phyloP scores from a whole-genome alignment of 64 coral and sea anemone genomes.

The Pocillopora verrucosa region DNA sequence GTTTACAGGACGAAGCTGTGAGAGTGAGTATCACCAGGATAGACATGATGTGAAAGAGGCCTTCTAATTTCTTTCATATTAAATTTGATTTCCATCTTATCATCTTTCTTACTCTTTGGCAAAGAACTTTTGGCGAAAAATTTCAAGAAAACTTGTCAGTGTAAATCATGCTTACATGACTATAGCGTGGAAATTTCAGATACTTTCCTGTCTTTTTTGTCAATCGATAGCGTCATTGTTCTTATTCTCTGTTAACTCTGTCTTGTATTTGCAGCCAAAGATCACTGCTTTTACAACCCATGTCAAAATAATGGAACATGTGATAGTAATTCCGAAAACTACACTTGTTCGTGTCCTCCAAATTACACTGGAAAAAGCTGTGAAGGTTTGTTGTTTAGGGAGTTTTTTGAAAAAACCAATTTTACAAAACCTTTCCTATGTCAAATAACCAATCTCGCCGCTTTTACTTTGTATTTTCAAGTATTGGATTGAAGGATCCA shows the following conservation, averaged over 20 bases:
- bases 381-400: background rate
- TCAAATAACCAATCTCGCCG: background rate
- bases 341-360: background rate
- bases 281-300: background rate
- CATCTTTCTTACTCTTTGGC: too few relatives aligned
- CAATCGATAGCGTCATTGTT: too few relatives aligned
- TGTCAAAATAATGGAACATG: conserved; percentile 16
- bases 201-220: too few relatives aligned
- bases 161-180: too few relatives aligned
- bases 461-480: background rate
- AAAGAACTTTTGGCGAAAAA: too few relatives aligned
- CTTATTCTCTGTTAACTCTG: background rate
- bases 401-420: background rate
- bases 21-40: background rate
- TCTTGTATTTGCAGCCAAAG: background rate
- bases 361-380: background rate
- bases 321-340: background rate
- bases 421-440: background rate
- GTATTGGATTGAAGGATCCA: too few relatives aligned
- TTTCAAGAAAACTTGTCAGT: too few relatives aligned
- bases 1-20: background rate
- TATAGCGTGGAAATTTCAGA: too few relatives aligned
- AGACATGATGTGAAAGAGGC: background rate
- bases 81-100: too few relatives aligned
- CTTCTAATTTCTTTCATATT: too few relatives aligned